Conservation (phyloP, 2,888 invertebrate genomes). For the Diaperis boleti region DNA sequence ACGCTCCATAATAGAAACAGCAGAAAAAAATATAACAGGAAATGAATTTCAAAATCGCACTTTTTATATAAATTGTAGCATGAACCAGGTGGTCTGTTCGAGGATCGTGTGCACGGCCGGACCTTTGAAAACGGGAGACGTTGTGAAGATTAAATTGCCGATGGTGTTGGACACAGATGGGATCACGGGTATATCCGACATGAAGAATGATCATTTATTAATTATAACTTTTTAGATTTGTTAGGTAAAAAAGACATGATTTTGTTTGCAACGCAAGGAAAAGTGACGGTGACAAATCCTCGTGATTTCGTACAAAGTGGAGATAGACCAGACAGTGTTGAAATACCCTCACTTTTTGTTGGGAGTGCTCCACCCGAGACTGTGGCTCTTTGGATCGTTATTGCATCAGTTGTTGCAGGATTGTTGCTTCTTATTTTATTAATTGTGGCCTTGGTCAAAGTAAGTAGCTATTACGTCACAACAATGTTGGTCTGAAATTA, state of each 20-base stretch:
- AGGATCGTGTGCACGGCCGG: constrained; percentile 61
- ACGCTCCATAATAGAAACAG: constrained; percentile 30
- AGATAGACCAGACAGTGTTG: constrained; percentile 51
- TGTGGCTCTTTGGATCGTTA: constrained; percentile 66
- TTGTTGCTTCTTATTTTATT: constrained; percentile 63
- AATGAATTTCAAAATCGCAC: constrained; percentile 50
- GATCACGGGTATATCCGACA: constrained; percentile 53
- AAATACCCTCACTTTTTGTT: constrained; percentile 62
- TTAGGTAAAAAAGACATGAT: constrained; percentile 61
- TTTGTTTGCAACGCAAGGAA: constrained; percentile 60
- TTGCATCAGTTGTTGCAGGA: constrained; percentile 65
- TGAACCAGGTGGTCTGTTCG: constrained; percentile 57
- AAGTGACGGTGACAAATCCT: constrained; percentile 53
- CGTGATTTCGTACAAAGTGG: constrained; percentile 53
- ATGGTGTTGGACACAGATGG: constrained; percentile 59
- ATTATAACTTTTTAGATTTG: constrained; percentile 49
- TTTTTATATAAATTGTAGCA: constrained; percentile 62
- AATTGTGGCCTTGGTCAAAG: constrained; percentile 62
- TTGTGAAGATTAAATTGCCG: constrained; percentile 60
- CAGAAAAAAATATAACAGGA: constrained; percentile 43
- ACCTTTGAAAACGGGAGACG: constrained; percentile 57
- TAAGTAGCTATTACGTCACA: too few relatives aligned
- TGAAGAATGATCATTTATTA: too few relatives aligned
- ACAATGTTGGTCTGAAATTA: too few relatives aligned
- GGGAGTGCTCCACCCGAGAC: constrained; percentile 54